Evolutionary conservation across 2,888 invertebrate genomes (phyloP).

Genomic region (Phlogophora meticulosa): DNA sequence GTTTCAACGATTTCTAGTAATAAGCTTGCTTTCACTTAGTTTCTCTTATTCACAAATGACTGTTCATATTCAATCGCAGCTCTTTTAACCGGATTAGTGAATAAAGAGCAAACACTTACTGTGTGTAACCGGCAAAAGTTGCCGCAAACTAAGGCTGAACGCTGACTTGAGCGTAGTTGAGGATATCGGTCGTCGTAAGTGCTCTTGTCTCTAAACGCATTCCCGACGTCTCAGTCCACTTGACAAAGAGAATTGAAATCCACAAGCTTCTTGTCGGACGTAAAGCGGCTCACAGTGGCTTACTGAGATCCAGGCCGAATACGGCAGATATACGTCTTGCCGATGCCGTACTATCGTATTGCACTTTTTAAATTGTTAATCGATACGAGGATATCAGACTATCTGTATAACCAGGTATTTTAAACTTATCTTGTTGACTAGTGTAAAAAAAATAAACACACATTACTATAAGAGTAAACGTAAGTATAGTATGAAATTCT

Average conservation of each 20-base stretch:
- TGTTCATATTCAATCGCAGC: constrained; percentile 32
- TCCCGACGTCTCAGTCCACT: constrained; percentile 76
- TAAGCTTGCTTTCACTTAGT: constrained; percentile 65
- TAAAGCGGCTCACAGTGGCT: constrained; percentile 76
- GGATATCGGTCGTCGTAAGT: constrained; percentile 77
- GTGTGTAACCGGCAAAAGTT: constrained; percentile 54
- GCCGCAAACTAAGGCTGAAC: constrained; percentile 61
- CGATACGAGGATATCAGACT: constrained; percentile 5
- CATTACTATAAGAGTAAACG: background rate
- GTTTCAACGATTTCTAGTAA: constrained; percentile 54
- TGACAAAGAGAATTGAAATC: constrained; percentile 83
- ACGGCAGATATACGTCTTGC: constrained; percentile 45
- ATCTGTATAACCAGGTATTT: background rate
- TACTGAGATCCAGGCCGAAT: constrained; percentile 68
- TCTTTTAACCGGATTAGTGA: constrained; percentile 38
- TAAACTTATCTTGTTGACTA: background rate
- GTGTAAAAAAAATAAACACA: background rate
- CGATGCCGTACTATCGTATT: constrained; percentile 33
- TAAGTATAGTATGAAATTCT: background rate
- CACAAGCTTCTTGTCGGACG: constrained; percentile 79
- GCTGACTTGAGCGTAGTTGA: constrained; percentile 70
- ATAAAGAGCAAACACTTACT: constrained; percentile 56
- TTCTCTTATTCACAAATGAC: constrained; percentile 56
- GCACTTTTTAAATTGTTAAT: constrained; percentile 32
- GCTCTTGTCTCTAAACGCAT: constrained; percentile 80